phyloP scores from a whole-genome alignment of 2,888 invertebrate genomes.

The Blera fallax region DNA sequence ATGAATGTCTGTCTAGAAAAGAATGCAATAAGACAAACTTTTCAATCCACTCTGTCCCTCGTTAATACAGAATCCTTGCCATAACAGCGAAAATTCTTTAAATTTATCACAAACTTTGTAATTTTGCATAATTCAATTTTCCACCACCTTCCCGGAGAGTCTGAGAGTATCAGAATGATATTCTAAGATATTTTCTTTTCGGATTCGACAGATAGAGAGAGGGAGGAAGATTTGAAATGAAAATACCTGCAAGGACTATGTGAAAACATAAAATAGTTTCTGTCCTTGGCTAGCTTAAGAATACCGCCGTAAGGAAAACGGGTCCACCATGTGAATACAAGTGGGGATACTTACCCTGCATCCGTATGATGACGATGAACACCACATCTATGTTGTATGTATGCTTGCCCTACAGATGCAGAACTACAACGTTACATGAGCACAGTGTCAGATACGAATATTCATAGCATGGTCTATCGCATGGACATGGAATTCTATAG shows the following conservation, averaged over 20 bases:
- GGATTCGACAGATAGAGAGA: background rate
- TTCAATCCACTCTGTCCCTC: background rate
- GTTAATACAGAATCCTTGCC: background rate
- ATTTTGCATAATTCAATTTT: background rate
- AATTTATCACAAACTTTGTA: background rate
- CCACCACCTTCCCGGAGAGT: background rate
- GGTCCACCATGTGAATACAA: conserved; percentile 1
- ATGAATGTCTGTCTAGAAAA: background rate
- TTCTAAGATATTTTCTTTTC: background rate
- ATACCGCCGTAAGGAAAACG: background rate
- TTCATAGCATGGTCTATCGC: background rate
- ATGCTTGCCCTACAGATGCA: background rate
- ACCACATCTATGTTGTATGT: background rate
- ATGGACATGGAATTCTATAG: background rate
- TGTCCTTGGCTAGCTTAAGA: conserved; percentile 15
- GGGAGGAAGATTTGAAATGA: background rate
- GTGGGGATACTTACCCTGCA: conserved; percentile 10
- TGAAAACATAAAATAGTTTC: conserved; percentile 29
- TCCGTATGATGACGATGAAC: background rate
- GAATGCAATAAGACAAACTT: background rate
- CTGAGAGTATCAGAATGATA: background rate
- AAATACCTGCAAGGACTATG: conserved; percentile 25
- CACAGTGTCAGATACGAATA: background rate
- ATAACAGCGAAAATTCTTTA: background rate
- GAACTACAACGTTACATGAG: background rate